These are phyloP conservation scores for Himalopsyche kuldschensis DNA, from an alignment of 2,888 invertebrate genomes.

Conservation along the genomic window DNA sequence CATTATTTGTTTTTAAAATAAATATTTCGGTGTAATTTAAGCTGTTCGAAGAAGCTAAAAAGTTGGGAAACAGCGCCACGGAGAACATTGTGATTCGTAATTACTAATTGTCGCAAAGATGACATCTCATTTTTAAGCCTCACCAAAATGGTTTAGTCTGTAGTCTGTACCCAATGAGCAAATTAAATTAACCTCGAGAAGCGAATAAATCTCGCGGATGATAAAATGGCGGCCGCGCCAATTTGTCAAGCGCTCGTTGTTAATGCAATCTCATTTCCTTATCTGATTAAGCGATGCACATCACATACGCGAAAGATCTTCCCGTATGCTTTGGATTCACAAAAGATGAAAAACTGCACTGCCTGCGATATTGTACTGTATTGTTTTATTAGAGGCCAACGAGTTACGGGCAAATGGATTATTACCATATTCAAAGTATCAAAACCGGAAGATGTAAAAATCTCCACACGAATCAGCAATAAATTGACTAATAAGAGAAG, in stretches of 20 bases:
- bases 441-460: too few species aligned
- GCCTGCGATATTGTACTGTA: background rate
- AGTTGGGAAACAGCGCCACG: too few species aligned
- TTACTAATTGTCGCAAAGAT: background rate
- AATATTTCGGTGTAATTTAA: too few species aligned
- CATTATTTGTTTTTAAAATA: too few species aligned
- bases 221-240: background rate
- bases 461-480: too few species aligned
- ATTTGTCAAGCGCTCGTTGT: background rate
- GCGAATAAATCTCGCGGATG: background rate
- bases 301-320: background rate
- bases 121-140: background rate
- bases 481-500: too few species aligned
- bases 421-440: too few species aligned
- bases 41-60: too few species aligned
- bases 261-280: background rate
- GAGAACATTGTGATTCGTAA: too few species aligned
- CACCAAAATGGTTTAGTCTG: background rate
- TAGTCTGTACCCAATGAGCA: background rate
- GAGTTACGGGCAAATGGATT: too few species aligned
- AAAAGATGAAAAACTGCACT: background rate
- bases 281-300: background rate
- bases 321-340: background rate
- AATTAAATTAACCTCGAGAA: background rate
- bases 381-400: too few species aligned